phyloP scores from a whole-genome alignment of 2,797 vertebrate species.

The Tokudaia muenninki region DNA sequence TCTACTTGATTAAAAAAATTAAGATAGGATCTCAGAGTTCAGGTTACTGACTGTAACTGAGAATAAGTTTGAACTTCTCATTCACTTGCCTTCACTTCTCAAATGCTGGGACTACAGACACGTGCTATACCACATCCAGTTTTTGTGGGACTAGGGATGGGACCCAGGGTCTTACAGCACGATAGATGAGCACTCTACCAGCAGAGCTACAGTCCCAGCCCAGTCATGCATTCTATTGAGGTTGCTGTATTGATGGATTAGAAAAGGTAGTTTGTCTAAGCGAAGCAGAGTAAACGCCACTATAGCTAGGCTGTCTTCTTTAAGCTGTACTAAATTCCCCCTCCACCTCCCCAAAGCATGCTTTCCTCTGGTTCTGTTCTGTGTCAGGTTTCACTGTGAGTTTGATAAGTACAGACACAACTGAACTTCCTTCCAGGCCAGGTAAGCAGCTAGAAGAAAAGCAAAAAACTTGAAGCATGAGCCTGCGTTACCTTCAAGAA shows the following conservation, averaged over 20 bases:
- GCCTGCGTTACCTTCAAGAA: conserved; percentile 36
- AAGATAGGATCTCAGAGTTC: not conserved
- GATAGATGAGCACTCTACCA: not conserved
- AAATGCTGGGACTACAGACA: not conserved
- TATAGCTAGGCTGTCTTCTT: not conserved
- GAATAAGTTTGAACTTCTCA: not conserved
- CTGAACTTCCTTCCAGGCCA: not conserved
- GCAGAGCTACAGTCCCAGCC: not conserved
- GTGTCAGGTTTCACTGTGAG: not conserved
- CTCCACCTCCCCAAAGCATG: not conserved
- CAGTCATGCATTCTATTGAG: not conserved
- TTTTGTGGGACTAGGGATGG: not conserved
- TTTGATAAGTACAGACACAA: conserved; percentile 26
- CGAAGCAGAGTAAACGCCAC: not conserved
- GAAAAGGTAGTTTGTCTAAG: conserved; percentile 5
- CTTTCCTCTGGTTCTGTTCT: not conserved
- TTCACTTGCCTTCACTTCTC: not conserved
- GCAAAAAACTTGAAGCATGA: conserved; percentile 9
- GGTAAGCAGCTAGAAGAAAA: conserved; percentile 35
- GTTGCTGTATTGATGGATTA: not conserved
- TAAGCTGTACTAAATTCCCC: not conserved
- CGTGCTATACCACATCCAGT: not conserved
- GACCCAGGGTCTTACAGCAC: not conserved
- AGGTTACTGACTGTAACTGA: not conserved
- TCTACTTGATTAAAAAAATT: not conserved